phyloP scores from a whole-genome alignment of 2,888 invertebrate species.

The Zygaena filipendulae region DNA sequence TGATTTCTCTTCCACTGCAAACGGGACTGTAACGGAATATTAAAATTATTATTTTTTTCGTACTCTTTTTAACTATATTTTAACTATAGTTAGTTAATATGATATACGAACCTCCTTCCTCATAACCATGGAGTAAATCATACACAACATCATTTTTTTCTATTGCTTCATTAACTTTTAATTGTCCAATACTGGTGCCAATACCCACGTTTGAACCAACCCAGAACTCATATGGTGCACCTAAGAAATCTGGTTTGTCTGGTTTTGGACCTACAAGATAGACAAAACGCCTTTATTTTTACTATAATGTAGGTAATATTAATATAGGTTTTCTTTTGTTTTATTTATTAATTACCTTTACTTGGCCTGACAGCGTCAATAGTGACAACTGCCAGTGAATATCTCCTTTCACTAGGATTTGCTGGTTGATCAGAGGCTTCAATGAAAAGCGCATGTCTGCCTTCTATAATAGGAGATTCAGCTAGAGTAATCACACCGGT shows the following conservation, averaged over 20 bases:
- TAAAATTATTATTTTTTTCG: conserved; percentile 1
- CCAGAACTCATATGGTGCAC: conserved; percentile 91
- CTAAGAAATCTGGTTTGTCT: conserved; percentile 80
- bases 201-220: conserved; percentile 87
- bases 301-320: no score
- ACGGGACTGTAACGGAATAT: conserved; percentile 76
- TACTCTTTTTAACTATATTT: not conserved
- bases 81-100: not conserved
- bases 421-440: conserved; percentile 87
- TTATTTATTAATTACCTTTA: conserved; percentile 59
- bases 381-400: conserved; percentile 86
- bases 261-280: conserved; percentile 48
- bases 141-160: conserved; percentile 76
- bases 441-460: conserved; percentile 82
- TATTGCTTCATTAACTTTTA: conserved; percentile 78
- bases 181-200: conserved; percentile 88
- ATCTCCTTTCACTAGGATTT: conserved; percentile 85
- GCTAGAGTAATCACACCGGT: conserved; percentile 76
- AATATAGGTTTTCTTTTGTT: no score
- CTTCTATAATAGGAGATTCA: conserved; percentile 74
- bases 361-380: conserved; percentile 74
- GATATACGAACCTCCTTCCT: conserved; percentile 75
- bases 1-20: conserved; percentile 88
- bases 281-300: no score
- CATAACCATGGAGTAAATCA: conserved; percentile 85